phyloP scores from a whole-genome alignment of 2,113 vertebrate genomes.

The Epinephelus moara region DNA sequence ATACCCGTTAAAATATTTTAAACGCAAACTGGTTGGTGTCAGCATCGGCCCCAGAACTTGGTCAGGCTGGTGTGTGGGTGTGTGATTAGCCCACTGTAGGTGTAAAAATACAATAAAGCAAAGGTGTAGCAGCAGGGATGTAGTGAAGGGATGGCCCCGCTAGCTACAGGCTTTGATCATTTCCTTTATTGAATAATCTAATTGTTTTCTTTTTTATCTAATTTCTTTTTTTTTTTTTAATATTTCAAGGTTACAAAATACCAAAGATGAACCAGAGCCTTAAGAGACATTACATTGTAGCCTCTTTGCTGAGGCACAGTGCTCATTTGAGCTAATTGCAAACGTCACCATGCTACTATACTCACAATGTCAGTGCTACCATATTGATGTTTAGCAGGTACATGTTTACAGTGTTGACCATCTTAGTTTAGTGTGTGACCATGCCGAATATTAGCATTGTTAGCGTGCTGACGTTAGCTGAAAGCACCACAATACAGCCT shows the following conservation, averaged over 20 bases:
- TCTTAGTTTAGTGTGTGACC: no score
- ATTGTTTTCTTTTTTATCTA: neutral
- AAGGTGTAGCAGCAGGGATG: neutral
- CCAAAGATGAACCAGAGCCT: neutral
- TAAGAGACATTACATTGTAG: no score
- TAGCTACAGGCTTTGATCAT: neutral
- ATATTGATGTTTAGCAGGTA: no score
- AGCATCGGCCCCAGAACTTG: neutral
- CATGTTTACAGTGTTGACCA: no score
- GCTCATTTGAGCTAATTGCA: no score
- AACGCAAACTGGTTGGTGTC: slow-evolving; percentile 38
- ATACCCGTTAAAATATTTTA: slow-evolving; percentile 50
- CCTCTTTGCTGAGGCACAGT: no score
- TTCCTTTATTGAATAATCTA: neutral
- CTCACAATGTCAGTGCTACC: no score
- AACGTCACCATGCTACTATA: no score
- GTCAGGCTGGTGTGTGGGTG: slow-evolving; percentile 16
- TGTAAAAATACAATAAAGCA: neutral
- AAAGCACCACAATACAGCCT: no score
- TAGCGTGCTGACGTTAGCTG: no score
- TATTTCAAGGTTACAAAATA: neutral
- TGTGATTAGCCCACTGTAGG: neutral
- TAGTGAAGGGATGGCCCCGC: neutral
- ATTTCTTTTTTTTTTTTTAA: neutral
- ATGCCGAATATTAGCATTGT: no score